Conservation (phyloP, 1,140 invertebrate genomes). For the Eciton burchellii region DNA sequence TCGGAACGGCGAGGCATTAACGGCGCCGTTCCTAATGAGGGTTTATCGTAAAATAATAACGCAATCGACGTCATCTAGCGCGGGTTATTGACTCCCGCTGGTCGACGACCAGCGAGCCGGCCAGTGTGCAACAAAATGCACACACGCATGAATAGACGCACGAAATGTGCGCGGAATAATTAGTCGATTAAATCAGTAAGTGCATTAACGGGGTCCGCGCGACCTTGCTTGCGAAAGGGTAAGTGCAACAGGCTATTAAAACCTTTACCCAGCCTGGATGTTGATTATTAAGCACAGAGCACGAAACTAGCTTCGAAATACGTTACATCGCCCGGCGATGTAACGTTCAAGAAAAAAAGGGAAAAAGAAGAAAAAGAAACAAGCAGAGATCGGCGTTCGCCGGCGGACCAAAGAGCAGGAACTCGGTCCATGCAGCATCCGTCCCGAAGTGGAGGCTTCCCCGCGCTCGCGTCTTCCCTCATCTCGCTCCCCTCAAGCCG, state of each 20-base stretch:
- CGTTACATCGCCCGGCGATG: not conserved
- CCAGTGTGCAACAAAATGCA: conserved; percentile 20
- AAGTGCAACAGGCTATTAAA: conserved; percentile 9
- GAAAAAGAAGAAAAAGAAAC: too few relatives aligned
- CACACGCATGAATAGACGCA: too few relatives aligned
- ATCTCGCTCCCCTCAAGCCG: not conserved
- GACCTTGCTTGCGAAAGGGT: conserved; percentile 19
- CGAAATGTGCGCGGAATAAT: conserved; percentile 41
- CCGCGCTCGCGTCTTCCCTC: not conserved
- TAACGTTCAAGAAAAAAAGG: too few relatives aligned
- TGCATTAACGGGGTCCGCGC: conserved; percentile 20
- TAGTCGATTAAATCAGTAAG: conserved; percentile 54
- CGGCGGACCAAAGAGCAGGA: not conserved
- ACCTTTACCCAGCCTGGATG: not conserved
- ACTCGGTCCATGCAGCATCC: not conserved
- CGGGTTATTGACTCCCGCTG: conserved; percentile 65
- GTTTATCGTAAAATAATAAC: conserved; percentile 59
- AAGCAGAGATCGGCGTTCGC: too few relatives aligned
- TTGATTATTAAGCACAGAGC: too few relatives aligned
- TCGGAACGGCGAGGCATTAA: conserved; percentile 2
- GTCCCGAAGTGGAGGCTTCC: not conserved
- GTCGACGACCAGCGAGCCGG: conserved; percentile 19
- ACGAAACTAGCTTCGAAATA: too few relatives aligned
- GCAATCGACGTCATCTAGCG: not conserved
- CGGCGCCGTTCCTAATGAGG: not conserved